Conservation (phyloP, 2,113 vertebrate genomes). For the Catagonus wagneri region DNA sequence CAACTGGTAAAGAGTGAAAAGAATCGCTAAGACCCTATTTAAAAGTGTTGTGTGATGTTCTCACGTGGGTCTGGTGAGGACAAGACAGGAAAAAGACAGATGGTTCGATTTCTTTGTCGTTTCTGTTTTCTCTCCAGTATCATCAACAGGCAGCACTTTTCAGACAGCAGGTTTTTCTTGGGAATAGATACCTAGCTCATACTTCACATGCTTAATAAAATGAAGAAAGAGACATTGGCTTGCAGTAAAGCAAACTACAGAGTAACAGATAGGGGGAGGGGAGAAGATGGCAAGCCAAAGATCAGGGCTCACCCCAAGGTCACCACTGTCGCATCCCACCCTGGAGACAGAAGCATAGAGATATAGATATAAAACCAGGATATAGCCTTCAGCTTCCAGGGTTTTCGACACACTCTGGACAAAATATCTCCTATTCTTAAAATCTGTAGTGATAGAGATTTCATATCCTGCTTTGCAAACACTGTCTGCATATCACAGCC, state of each 20-base stretch:
- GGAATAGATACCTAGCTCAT: neutral
- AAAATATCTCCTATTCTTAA: constrained; percentile 54
- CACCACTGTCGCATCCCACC: too few species aligned
- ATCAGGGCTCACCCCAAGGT: neutral
- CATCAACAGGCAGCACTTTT: neutral
- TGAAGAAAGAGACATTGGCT: constrained; percentile 11
- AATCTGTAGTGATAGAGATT: constrained; percentile 51
- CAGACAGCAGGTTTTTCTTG: neutral
- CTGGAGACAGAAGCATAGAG: neutral
- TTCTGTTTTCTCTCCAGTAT: neutral
- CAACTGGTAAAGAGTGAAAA: neutral
- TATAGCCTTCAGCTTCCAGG: neutral
- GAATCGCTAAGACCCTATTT: neutral
- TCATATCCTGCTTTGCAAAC: constrained; percentile 74
- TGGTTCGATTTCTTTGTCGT: neutral
- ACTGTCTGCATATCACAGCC: neutral
- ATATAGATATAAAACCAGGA: too few species aligned
- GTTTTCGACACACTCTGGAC: neutral
- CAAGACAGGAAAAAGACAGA: neutral
- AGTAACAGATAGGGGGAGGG: neutral
- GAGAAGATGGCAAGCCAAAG: neutral
- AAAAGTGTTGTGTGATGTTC: neutral
- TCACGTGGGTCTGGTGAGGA: neutral
- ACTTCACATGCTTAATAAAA: neutral
- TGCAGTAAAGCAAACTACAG: neutral